Percentiles rank a stretch among this genome's conserved stretches.
These are phyloP conservation scores for Arothron firmamentum DNA, from an alignment of 2,113 vertebrate species.

Conservation along the genomic window DNA sequence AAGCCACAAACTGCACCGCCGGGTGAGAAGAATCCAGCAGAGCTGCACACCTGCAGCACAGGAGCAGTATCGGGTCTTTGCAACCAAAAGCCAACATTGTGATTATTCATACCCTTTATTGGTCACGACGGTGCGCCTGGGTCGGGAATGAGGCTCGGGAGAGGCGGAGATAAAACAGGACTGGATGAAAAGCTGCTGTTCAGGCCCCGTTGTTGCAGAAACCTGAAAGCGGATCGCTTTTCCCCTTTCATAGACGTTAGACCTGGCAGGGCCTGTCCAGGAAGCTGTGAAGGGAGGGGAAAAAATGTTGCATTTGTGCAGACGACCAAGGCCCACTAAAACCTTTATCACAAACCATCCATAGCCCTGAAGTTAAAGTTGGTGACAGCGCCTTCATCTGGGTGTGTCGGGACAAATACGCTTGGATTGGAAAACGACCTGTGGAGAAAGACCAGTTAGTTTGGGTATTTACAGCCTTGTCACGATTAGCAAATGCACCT, in stretches of 20 bases:
- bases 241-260: conserved; percentile 51
- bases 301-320: background rate
- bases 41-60: conserved; percentile 51
- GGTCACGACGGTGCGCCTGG: conserved; percentile 38
- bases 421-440: conserved; percentile 14
- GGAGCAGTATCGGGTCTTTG: background rate
- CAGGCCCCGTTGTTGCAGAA: conserved; percentile 19
- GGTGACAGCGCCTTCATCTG: background rate
- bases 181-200: conserved; percentile 58
- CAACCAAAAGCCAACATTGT: background rate
- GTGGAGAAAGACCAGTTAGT: background rate
- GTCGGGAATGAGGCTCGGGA: conserved; percentile 36
- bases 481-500: conserved; percentile 14
- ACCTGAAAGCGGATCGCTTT: conserved; percentile 56
- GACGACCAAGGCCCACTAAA: rapidly evolving
- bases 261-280: conserved; percentile 44
- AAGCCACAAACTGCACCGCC: conserved; percentile 40
- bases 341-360: conserved; percentile 49
- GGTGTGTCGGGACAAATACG: background rate
- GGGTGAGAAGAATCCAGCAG: conserved; percentile 36
- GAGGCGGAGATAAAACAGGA: conserved; percentile 58
- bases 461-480: rapidly evolving
- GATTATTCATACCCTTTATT: conserved; percentile 62
- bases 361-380: conserved; percentile 48
- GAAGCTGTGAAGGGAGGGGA: conserved; percentile 36